Conservation (phyloP, 2,888 invertebrate genomes). For the Aporophyla nigra region DNA sequence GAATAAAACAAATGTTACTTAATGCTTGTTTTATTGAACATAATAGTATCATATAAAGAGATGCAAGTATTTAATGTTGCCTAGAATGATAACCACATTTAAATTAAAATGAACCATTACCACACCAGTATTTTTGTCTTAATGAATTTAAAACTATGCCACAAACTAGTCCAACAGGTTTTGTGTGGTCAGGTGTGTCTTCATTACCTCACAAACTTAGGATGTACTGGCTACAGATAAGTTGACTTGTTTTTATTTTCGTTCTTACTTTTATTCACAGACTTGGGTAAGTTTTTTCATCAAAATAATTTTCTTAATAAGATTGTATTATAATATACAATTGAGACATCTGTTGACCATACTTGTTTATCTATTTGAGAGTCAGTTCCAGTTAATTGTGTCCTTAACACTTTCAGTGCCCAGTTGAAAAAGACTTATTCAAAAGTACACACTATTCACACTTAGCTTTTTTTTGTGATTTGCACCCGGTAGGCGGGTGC, state of each 20-base stretch:
- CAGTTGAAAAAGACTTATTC: too few species aligned
- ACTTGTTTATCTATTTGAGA: not conserved
- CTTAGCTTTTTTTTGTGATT: too few species aligned
- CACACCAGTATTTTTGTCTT: not conserved
- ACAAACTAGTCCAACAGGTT: conserved; percentile 6
- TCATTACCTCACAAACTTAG: not conserved
- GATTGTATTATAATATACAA: not conserved
- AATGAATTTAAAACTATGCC: not conserved
- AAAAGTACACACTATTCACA: too few species aligned
- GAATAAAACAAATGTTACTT: too few species aligned
- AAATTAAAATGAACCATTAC: not conserved
- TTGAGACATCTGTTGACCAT: not conserved
- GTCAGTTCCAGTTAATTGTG: not conserved
- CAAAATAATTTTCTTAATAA: not conserved
- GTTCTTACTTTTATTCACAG: conserved; percentile 34
- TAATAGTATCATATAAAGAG: too few species aligned
- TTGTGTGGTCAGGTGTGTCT: not conserved
- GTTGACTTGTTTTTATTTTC: not conserved
- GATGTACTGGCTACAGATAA: not conserved
- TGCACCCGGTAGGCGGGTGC: too few species aligned
- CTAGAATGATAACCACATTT: not conserved
- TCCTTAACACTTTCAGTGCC: too few species aligned
- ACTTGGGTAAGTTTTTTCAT: conserved; percentile 55
- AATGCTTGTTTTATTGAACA: too few species aligned
- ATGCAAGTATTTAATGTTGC: not conserved